phyloP scores from a whole-genome alignment of 92 coral and sea anemone genomes.

The Desmophyllum pertusum region DNA sequence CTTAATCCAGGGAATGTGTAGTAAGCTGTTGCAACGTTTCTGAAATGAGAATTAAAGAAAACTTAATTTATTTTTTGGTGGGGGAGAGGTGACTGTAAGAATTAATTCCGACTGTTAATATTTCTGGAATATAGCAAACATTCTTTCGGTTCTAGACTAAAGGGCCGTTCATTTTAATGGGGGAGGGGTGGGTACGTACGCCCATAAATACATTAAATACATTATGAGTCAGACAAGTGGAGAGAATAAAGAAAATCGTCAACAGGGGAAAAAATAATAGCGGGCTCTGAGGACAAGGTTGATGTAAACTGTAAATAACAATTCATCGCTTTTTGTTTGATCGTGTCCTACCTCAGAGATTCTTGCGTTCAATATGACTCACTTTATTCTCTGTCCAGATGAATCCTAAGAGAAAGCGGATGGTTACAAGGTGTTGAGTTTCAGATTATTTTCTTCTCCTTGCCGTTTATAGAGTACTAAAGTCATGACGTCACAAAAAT shows the following conservation, averaged over 20 bases:
- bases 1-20: constrained; percentile 1
- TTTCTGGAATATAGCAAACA: no score
- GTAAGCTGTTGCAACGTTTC: background rate
- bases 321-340: background rate
- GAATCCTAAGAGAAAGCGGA: background rate
- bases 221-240: no score
- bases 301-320: background rate
- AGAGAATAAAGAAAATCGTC: no score
- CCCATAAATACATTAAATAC: no score
- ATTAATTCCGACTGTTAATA: background rate
- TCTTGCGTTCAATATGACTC: constrained; percentile 4
- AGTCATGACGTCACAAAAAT: no score
- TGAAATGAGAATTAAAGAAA: constrained; percentile 3
- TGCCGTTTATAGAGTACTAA: no score
- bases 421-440: background rate
- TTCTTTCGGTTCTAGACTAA: no score
- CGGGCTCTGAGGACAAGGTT: no score
- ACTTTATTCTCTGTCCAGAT: constrained; percentile 7
- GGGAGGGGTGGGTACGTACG: no score
- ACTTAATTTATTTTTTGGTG: background rate
- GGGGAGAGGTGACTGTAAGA: background rate
- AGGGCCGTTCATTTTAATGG: no score
- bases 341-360: constrained; percentile 7
- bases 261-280: no score
- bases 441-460: background rate